Percentiles rank a stretch among this genome's conserved stretches.
Conservation (phyloP, 2,113 vertebrate genomes). For the Callionymus lyra region DNA sequence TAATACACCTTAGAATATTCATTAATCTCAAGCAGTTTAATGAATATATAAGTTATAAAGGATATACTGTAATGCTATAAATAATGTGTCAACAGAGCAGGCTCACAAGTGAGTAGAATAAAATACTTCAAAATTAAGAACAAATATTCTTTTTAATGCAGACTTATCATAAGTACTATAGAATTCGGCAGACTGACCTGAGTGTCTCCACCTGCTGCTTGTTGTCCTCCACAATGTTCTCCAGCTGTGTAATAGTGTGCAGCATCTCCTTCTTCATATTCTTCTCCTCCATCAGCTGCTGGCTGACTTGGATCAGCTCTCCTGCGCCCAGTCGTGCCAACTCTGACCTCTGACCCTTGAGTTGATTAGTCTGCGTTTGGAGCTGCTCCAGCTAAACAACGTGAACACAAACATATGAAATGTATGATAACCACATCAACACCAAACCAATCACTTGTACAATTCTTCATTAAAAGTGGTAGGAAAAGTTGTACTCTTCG, state of each 20-base stretch:
- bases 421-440: too few species aligned
- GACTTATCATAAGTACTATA: neutral
- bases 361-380: constrained; percentile 69
- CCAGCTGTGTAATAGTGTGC: constrained; percentile 35
- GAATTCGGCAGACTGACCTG: constrained; percentile 33
- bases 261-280: constrained; percentile 41
- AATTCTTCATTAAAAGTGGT: too few species aligned
- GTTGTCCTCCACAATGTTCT: constrained; percentile 39
- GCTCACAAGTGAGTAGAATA: too few species aligned
- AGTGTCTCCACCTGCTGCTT: constrained; percentile 59
- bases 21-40: too few species aligned
- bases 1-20: too few species aligned
- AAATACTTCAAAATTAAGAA: neutral
- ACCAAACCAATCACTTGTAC: too few species aligned
- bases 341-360: constrained; percentile 74
- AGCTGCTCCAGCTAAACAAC: constrained; percentile 77
- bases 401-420: too few species aligned
- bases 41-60: too few species aligned
- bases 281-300: constrained; percentile 63
- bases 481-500: too few species aligned
- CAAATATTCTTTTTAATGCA: neutral
- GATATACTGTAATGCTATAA: too few species aligned
- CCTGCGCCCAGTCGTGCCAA: constrained; percentile 72
- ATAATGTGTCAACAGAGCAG: too few species aligned
- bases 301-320: constrained; percentile 72